Evolutionary conservation across 2,888 invertebrate species (phyloP).

Genomic region (Callimorpha dominula): DNA sequence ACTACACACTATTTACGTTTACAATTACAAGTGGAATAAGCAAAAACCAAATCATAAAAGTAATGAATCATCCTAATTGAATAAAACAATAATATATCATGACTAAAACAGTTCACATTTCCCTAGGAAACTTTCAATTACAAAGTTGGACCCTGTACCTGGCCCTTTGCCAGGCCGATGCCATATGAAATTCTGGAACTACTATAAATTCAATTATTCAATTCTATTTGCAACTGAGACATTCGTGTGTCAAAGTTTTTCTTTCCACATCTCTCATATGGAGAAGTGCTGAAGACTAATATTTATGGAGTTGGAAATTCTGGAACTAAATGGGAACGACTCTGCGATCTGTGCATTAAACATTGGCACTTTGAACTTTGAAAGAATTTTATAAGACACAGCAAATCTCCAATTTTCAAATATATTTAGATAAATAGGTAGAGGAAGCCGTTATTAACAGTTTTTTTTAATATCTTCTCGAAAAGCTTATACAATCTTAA

Average conservation of each 20-base stretch:
- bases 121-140: conserved; percentile 69
- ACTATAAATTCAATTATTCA: conserved; percentile 75
- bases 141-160: conserved; percentile 66
- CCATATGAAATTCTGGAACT: conserved; percentile 59
- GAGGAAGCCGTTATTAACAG: no score
- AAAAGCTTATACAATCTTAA: no score
- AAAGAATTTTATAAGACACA: not conserved
- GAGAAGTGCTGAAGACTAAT: conserved; percentile 11
- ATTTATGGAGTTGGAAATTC: conserved; percentile 12
- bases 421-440: no score
- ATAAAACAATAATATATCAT: conserved; percentile 58
- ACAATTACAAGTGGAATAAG: not conserved
- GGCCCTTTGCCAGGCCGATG: conserved; percentile 64
- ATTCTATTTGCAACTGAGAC: conserved; percentile 63
- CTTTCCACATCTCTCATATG: conserved; percentile 34
- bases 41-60: conserved; percentile 28
- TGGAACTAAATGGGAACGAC: not conserved
- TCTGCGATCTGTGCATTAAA: not conserved
- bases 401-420: no score
- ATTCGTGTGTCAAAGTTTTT: conserved; percentile 59
- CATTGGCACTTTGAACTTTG: not conserved
- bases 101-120: conserved; percentile 56
- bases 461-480: no score
- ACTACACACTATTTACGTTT: not conserved
- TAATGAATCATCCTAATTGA: conserved; percentile 45